Evolutionary conservation across 2,113 vertebrate species (phyloP).

Genomic region (Myotis yumanensis): DNA sequence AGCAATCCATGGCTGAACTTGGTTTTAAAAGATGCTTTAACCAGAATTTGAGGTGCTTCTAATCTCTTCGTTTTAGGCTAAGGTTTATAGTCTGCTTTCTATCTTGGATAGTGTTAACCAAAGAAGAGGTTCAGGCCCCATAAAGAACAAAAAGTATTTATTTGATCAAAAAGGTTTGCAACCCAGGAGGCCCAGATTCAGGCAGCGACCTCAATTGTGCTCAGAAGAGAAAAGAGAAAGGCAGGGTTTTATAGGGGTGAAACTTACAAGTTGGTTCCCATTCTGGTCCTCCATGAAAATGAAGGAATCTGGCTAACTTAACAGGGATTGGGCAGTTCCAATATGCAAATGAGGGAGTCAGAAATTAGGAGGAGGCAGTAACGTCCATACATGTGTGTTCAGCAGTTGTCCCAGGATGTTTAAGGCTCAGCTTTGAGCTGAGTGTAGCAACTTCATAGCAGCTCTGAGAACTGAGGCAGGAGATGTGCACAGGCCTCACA

Average conservation of each 20-base stretch:
- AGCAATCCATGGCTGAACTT: background rate
- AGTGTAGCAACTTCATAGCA: background rate
- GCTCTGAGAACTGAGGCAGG: background rate
- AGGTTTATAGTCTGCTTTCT: background rate
- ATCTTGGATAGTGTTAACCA: background rate
- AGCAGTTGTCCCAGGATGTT: background rate
- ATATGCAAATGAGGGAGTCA: background rate
- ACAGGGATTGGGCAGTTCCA: background rate
- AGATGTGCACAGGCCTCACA: background rate
- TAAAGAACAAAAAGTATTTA: background rate
- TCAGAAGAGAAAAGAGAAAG: background rate
- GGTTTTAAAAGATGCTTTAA: background rate
- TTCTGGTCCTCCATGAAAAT: background rate
- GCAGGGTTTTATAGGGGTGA: background rate
- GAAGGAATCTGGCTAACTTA: background rate
- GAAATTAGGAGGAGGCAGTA: background rate
- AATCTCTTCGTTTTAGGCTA: background rate
- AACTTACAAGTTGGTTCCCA: background rate
- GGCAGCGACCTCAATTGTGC: background rate
- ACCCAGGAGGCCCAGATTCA: background rate
- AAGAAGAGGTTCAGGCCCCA: background rate
- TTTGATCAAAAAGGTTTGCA: background rate
- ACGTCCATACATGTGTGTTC: background rate
- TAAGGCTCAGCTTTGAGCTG: background rate
- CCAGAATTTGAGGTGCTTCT: background rate